phyloP scores from a whole-genome alignment of 2,888 invertebrate species.

The Microdon myrmicae region DNA sequence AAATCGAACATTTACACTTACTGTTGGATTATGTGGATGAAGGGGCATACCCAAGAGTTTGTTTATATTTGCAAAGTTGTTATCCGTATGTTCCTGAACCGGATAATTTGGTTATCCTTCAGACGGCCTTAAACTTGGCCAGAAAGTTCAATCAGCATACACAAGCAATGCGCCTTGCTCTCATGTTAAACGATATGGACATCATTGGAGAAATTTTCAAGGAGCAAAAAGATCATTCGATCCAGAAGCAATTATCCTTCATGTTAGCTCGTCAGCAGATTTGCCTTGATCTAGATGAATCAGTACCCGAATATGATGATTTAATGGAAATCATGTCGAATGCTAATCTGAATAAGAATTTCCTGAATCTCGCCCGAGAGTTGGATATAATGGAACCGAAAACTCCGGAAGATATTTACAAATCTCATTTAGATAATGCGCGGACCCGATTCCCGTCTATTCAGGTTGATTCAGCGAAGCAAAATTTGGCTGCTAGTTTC shows the following conservation, averaged over 20 bases:
- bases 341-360: slow-evolving; percentile 91
- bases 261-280: slow-evolving; percentile 96
- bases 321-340: slow-evolving; percentile 93
- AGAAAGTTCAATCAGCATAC: slow-evolving; percentile 88
- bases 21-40: slow-evolving; percentile 88
- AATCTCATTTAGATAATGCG: slow-evolving; percentile 93
- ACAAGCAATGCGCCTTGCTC: slow-evolving; percentile 88
- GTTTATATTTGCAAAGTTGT: slow-evolving; percentile 87
- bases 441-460: slow-evolving; percentile 79
- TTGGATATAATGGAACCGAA: slow-evolving; percentile 99
- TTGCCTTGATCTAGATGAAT: slow-evolving; percentile 81
- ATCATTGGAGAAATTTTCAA: slow-evolving; percentile 87
- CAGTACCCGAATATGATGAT: slow-evolving; percentile 76
- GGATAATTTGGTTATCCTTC: slow-evolving; percentile 86
- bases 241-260: slow-evolving; percentile 94
- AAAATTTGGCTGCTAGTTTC: slow-evolving; percentile 96
- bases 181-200: slow-evolving; percentile 85
- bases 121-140: slow-evolving; percentile 86
- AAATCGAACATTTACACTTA: slow-evolving; percentile 90
- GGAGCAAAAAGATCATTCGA: slow-evolving; percentile 80
- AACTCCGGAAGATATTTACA: slow-evolving; percentile 98
- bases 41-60: slow-evolving; percentile 90
- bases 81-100: slow-evolving; percentile 96
- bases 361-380: slow-evolving; percentile 92
- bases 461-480: slow-evolving; percentile 92